Conservation (phyloP, 2,113 vertebrate species). For the Cyrtonyx montezumae region DNA sequence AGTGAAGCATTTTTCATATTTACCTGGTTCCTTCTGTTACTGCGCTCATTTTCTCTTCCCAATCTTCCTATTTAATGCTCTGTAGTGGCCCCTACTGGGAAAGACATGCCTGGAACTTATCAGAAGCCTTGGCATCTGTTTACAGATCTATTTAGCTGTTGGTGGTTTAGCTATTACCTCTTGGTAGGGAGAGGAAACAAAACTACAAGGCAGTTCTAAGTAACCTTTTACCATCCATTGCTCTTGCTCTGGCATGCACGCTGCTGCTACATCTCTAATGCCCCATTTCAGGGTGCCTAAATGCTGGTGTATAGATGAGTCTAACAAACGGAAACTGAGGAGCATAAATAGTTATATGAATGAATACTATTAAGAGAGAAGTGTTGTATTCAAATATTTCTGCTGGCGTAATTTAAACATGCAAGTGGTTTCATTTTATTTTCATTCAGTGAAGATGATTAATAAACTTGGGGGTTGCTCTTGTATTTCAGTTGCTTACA, state of each 20-base stretch:
- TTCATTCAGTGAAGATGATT: neutral
- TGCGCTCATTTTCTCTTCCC: conserved; percentile 45
- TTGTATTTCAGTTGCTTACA: neutral
- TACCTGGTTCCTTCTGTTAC: conserved; percentile 67
- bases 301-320: neutral
- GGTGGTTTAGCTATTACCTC: conserved; percentile 63
- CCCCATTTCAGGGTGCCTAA: neutral
- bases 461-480: neutral
- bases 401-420: neutral
- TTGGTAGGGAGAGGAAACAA: conserved; percentile 42
- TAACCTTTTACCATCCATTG: conserved; percentile 41
- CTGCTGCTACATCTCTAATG: neutral
- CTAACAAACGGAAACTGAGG: conserved; percentile 33
- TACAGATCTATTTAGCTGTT: conserved; percentile 71
- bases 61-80: conserved; percentile 60
- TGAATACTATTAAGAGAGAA: neutral
- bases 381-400: neutral
- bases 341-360: neutral
- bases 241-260: neutral
- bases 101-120: conserved; percentile 46
- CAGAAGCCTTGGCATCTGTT: conserved; percentile 63
- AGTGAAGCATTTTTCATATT: conserved; percentile 70
- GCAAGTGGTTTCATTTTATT: neutral
- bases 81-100: conserved; percentile 69
- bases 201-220: conserved; percentile 41